Evolutionary conservation across 92 coral and sea anemone genomes (phyloP).

Genomic region (Anthopleura xanthogrammica): DNA sequence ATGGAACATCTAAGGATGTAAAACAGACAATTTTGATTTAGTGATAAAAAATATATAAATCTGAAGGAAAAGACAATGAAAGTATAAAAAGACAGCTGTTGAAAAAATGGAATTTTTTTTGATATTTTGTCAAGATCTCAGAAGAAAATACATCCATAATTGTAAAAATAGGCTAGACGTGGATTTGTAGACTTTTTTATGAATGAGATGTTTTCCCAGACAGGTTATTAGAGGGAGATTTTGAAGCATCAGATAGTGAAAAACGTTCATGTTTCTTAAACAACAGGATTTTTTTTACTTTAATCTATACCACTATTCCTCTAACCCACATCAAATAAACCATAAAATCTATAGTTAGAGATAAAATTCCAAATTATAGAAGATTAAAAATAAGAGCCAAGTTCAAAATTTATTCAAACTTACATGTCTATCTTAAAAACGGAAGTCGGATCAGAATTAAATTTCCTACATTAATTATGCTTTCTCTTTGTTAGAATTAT

Average conservation of each 20-base stretch:
- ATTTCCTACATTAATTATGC: constrained; percentile 18
- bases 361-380: neutral
- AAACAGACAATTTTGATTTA: neutral
- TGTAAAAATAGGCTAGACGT: too few relatives aligned
- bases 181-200: too few relatives aligned
- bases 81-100: neutral
- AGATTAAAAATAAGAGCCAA: neutral
- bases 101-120: neutral
- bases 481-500: constrained; percentile 5
- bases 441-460: constrained; percentile 26
- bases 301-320: neutral
- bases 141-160: too few relatives aligned
- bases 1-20: neutral
- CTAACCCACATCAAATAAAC: neutral
- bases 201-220: neutral
- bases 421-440: constrained; percentile 18
- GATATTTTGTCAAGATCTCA: neutral
- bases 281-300: neutral
- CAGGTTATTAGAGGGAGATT: neutral
- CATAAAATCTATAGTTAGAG: neutral
- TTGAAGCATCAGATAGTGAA: too few relatives aligned
- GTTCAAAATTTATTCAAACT: constrained; percentile 2
- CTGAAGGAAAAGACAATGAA: neutral
- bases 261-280: neutral
- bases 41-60: constrained; percentile 8